Evolutionary conservation across 2,888 invertebrate genomes (phyloP).

Genomic region (Athalia rosae): DNA sequence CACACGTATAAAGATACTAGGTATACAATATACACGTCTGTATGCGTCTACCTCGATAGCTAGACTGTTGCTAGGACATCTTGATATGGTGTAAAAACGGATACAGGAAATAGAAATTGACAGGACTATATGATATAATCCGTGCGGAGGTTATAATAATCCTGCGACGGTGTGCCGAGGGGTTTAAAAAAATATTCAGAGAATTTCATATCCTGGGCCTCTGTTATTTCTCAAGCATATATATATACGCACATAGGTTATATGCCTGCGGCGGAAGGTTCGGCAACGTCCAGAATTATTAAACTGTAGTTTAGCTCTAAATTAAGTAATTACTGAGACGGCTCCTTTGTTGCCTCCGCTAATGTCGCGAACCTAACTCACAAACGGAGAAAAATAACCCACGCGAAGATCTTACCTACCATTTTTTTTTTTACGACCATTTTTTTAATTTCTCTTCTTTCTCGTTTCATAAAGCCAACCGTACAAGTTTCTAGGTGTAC

Average conservation of each 20-base stretch:
- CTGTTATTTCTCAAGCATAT: background rate
- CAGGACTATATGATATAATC: background rate
- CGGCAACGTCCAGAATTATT: slow-evolving; percentile 68
- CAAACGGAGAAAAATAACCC: too few relatives aligned
- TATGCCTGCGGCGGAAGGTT: slow-evolving; percentile 18
- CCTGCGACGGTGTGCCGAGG: too few relatives aligned
- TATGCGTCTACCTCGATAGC: background rate
- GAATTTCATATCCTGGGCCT: background rate
- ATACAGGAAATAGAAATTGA: slow-evolving; percentile 18
- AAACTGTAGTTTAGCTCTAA: slow-evolving; percentile 74
- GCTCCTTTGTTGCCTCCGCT: slow-evolving; percentile 39
- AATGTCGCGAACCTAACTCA: slow-evolving; percentile 35
- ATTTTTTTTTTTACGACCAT: background rate
- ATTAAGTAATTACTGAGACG: slow-evolving; percentile 72
- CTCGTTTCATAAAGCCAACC: background rate
- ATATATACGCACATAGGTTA: background rate
- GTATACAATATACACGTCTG: background rate
- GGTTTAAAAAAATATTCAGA: background rate
- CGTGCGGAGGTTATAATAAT: too few relatives aligned
- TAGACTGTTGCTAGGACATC: background rate
- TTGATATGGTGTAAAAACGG: background rate
- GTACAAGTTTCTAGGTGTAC: background rate
- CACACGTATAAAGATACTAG: background rate
- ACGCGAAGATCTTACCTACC: background rate
- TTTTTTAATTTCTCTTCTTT: background rate